Evolutionary conservation across 2,113 vertebrate species (phyloP).

Genomic region (Macroglossus sobrinus): DNA sequence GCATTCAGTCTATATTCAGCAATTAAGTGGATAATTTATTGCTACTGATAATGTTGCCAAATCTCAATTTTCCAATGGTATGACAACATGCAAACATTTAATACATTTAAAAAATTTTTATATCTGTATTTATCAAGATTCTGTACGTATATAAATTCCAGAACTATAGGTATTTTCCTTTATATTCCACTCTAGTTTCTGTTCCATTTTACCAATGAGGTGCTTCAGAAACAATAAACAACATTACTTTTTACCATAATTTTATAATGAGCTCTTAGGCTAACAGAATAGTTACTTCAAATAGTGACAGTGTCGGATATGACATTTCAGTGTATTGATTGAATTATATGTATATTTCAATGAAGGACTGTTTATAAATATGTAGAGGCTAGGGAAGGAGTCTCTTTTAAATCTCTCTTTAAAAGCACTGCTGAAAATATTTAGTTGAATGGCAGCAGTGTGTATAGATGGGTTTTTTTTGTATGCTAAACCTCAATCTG

Average conservation of each 20-base stretch:
- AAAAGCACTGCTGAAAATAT: not conserved
- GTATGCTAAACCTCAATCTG: not conserved
- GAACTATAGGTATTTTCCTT: not conserved
- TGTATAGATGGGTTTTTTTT: not conserved
- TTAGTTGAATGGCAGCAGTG: not conserved
- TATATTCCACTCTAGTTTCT: not conserved
- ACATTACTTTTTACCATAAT: not conserved
- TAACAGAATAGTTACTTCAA: not conserved
- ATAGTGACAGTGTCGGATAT: not conserved
- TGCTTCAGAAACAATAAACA: not conserved
- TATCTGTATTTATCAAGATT: not conserved
- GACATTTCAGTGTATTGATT: not conserved
- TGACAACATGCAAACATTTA: not conserved
- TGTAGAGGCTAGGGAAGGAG: accelerated
- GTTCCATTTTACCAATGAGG: not conserved
- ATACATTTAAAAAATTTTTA: not conserved
- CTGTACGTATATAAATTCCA: not conserved
- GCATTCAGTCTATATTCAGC: not conserved
- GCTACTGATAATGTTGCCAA: not conserved
- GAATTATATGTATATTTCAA: not conserved
- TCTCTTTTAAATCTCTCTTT: not conserved
- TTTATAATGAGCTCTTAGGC: not conserved
- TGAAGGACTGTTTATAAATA: not conserved
- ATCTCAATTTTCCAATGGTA: not conserved
- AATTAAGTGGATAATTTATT: not conserved